phyloP scores from a whole-genome alignment of 2,888 invertebrate genomes.

The Zygogramma bicolorata region DNA sequence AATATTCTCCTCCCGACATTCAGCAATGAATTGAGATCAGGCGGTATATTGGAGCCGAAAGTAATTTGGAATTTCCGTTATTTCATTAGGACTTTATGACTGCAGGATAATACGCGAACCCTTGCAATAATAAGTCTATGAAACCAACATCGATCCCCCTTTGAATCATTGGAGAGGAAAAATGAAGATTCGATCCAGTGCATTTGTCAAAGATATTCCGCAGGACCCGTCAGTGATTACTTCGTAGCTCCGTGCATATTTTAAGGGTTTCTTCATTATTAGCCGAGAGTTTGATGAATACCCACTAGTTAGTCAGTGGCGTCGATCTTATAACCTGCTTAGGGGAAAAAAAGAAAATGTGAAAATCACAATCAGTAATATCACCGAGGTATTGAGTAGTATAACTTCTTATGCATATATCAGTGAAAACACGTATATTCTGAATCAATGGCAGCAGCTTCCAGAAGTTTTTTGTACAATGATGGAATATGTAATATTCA shows the following conservation, averaged over 20 bases:
- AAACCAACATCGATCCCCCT: constrained; percentile 42
- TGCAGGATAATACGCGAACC: constrained; percentile 36
- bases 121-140: constrained; percentile 38
- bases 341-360: no score
- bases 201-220: constrained; percentile 38
- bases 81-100: constrained; percentile 47
- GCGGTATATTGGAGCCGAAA: constrained; percentile 35
- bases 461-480: no score
- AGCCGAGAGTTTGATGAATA: constrained; percentile 30
- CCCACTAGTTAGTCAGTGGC: constrained; percentile 25
- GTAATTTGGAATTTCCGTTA: constrained; percentile 45
- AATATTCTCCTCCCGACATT: neutral
- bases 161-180: constrained; percentile 39
- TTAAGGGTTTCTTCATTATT: constrained; percentile 20
- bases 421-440: no score
- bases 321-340: neutral
- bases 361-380: no score
- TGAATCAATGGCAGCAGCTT: no score
- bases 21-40: constrained; percentile 32
- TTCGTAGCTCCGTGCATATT: constrained; percentile 2
- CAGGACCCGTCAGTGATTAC: constrained; percentile 5
- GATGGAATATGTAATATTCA: no score
- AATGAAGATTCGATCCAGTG: constrained; percentile 39
- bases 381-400: no score
- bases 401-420: no score